Evolutionary conservation across 2,888 invertebrate species (phyloP), one percentile per base, ranked within the genome.

Genomic region (Carabus problematicus): DNA sequence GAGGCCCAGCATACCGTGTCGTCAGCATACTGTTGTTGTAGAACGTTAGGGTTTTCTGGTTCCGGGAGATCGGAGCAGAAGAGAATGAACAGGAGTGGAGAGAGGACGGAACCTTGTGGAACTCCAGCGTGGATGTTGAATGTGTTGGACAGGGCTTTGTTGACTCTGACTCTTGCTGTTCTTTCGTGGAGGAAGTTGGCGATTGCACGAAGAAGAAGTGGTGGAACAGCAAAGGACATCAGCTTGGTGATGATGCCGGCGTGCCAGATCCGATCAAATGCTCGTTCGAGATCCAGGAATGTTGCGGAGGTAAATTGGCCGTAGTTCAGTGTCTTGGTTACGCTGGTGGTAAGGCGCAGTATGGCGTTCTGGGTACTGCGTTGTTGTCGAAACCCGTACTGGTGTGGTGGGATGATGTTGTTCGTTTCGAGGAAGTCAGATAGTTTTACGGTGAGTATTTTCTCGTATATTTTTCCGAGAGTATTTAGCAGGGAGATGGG

Each of bases 21-120:
- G n/a, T 61, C 45, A 4, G 61, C 61, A n/a, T 61, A 61, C 11
- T 61, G 61, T 16, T 43, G 61, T 8, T 6, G 16, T 2, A 3
- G 14, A 0, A 16, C 18, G 1, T 14, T 6, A 3, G 41, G 8
- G 19, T 16, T n/a, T 0, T 3, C 12, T 11, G 61, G 61, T 3
- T 1, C 3, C 7, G 18, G 61, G 0, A 45, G 16, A 11, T 61
- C 45, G 43, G 9, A 29, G 45, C 61, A 61, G 12, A 11, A n/a
- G n/a, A 14, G 14, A 47, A 14, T 47, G 11, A 47, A 47, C 14
- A 47, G 11, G 0, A 47, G 47, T 47, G 47, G 47, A n/a, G 47
- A n/a, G 7, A 47, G n/a, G 11, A 47, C 11, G n/a, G 47, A 47
- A 14, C 47, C 47, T n/a, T n/a, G n/a, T n/a, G n/a, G n/a, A n/a